These are phyloP conservation scores for Sylvia borin DNA, from an alignment of 2,797 vertebrate species.

Conservation along the genomic window DNA sequence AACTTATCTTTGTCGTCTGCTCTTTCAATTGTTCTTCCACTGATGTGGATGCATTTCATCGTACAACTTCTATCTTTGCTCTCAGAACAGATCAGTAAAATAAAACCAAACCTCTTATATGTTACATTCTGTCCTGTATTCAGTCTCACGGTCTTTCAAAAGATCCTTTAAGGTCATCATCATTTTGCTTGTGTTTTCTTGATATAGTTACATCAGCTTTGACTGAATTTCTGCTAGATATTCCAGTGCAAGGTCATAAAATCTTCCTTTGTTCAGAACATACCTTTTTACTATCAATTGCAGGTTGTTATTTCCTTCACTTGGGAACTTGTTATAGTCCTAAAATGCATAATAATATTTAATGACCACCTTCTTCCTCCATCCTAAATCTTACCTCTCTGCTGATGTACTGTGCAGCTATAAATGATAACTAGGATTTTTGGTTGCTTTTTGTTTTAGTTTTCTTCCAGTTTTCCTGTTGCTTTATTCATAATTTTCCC, in stretches of 20 bases:
- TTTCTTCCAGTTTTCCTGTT: neutral
- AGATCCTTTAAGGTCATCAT: neutral
- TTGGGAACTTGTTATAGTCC: neutral
- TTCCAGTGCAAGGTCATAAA: neutral
- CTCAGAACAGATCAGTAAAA: neutral
- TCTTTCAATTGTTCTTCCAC: neutral
- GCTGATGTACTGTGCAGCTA: neutral
- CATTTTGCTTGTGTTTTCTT: neutral
- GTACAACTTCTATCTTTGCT: neutral
- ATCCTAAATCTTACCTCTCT: neutral
- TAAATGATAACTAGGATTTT: neutral
- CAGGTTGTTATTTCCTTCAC: neutral
- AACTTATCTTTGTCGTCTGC: neutral
- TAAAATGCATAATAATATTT: neutral
- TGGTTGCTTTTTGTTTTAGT: neutral
- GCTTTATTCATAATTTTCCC: neutral
- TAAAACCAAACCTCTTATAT: neutral
- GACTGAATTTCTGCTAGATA: neutral
- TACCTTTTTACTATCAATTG: neutral
- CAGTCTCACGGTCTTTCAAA: neutral
- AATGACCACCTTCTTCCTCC: neutral
- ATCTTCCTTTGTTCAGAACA: neutral
- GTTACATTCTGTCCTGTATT: neutral
- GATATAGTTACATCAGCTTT: neutral
- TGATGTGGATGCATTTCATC: neutral